Evolutionary conservation across 2,113 vertebrate genomes (phyloP), one percentile per base, ranked within the genome.

Genomic region (Datnioides undecimradiatus): DNA sequence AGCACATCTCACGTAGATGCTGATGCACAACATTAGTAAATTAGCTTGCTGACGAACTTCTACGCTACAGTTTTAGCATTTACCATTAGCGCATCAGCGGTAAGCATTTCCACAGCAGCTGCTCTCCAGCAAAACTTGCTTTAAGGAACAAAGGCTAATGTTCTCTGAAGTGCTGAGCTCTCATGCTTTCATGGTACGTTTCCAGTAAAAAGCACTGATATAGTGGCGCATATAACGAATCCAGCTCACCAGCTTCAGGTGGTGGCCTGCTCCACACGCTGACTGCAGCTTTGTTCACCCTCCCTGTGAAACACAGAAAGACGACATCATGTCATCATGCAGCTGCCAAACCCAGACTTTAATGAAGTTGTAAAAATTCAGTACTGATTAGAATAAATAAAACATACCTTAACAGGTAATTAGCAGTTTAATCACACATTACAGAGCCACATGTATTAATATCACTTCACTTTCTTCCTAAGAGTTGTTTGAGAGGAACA

Each of bases 191-290:
- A n/a, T 34, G 8, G 4, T 21, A 14, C 43, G 31, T 65, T 25
- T 45, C 38, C 11, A 51, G 21, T 33, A 1, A 51, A 51, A 62
- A 54, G 5, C 11, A 33, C 9, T 13, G 12, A 45, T 11, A 19
- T 31, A 23, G 29, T 11, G 8, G 2, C 23, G 43, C 5, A 11
- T 23, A 25, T 38, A 14, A 29, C 0, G 16, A 58, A 25, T 2
- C 3, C 40, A 40, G 55, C 83, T 91, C 57, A 95, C 94, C 93
- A 78, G 77, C 59, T 54, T 81, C 80, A 21, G 93, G 82, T 0
- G 91, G 90, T 17, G 91, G 78, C 58, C 90, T 76, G 25, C 87
- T 92, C 94, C 94, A 94, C 51, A 95, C 91, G 13, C 93, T 93
- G 62, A 80, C 86, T 4, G 58, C 64, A 31, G 73, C 38, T 64